Percentiles rank a stretch among this genome's conserved stretches.
These are phyloP conservation scores for Nerophis lumbriciformis DNA, from an alignment of 2,113 vertebrate species.

Conservation along the genomic window DNA sequence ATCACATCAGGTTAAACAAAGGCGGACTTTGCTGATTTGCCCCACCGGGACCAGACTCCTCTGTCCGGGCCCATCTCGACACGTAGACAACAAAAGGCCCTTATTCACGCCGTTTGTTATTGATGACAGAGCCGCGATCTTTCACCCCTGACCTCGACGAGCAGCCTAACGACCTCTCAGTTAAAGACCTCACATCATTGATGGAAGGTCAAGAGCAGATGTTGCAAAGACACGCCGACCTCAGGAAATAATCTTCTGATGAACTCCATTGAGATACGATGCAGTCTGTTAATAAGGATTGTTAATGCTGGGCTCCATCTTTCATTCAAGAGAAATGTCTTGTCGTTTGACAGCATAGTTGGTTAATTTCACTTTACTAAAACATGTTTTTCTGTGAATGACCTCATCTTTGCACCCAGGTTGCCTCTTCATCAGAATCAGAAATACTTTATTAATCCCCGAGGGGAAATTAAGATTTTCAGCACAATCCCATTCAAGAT, in stretches of 20 bases:
- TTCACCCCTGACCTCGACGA: slow-evolving; percentile 37
- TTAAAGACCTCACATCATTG: slow-evolving; percentile 47
- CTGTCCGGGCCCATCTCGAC: slow-evolving; percentile 22
- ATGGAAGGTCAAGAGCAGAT: slow-evolving; percentile 55
- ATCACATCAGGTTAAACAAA: slow-evolving; percentile 13
- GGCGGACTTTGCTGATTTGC: slow-evolving; percentile 1
- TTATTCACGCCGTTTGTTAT: slow-evolving; percentile 27
- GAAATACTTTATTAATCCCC: no score
- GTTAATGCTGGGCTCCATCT: slow-evolving; percentile 4
- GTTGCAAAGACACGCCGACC: slow-evolving; percentile 24
- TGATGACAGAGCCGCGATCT: slow-evolving; percentile 41
- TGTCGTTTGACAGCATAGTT: neutral
- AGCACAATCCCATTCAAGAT: no score
- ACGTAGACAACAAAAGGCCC: slow-evolving; percentile 29
- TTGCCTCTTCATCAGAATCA: no score
- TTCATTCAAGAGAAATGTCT: neutral
- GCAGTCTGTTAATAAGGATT: slow-evolving; percentile 25
- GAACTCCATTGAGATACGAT: slow-evolving; percentile 22
- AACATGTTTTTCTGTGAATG: neutral
- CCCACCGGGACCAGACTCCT: slow-evolving; percentile 1
- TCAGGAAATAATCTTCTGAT: slow-evolving; percentile 27
- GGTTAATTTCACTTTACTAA: neutral
- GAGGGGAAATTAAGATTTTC: no score
- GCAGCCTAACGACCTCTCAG: slow-evolving; percentile 38
- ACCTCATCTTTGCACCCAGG: neutral